Evolutionary conservation across 2,888 invertebrate genomes (phyloP), one percentile per base, ranked within the genome.

Genomic region (Mamestra brassicae): DNA sequence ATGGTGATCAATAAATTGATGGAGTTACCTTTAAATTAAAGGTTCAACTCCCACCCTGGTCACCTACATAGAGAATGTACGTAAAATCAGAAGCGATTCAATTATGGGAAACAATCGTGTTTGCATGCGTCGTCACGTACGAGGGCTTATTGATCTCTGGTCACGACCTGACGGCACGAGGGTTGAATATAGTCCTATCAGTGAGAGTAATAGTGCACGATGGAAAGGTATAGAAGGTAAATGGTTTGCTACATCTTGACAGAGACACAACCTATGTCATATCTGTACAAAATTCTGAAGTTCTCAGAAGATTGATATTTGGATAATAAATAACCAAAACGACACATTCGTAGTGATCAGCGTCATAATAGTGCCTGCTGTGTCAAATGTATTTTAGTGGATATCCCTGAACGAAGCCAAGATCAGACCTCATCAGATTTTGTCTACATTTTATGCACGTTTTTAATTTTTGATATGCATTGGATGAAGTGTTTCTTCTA

Each of bases 131-230:
- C 62, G 63, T 71, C 81, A 83, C 84, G 82, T 78, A 72, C 71
- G 26, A 47, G 45, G 55, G 68, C 78, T 85, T 87, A 87, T 87
- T 87, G 86, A 80, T 77, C 74, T 72, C 72, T 80, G 74, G 80
- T 85, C 85, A 87, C 84, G 83, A 84, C 74, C 71, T 54, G 55
- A 11, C n/a, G 7, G 58, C 61, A 76, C 75, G 73, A 76, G 70
- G 60, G 36, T 66, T 74, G 80, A 78, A 84, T 88, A 83, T 72
- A 42, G 75, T 68, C 63, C 61, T 47, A 70, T 72, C 66, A 72
- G 69, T 70, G 76, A 84, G 72, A 84, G 68, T 60, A 45, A 58
- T 50, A 70, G 13, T 26, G n/a, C 26, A 52, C 15, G 26, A 7
- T 34, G n/a, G n/a, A 45, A 17, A 57, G 11, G 1, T 45, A n/a